Base-by-base conservation (phyloP, 2,113 vertebrate species). In the Myocastor coypus region DNA sequence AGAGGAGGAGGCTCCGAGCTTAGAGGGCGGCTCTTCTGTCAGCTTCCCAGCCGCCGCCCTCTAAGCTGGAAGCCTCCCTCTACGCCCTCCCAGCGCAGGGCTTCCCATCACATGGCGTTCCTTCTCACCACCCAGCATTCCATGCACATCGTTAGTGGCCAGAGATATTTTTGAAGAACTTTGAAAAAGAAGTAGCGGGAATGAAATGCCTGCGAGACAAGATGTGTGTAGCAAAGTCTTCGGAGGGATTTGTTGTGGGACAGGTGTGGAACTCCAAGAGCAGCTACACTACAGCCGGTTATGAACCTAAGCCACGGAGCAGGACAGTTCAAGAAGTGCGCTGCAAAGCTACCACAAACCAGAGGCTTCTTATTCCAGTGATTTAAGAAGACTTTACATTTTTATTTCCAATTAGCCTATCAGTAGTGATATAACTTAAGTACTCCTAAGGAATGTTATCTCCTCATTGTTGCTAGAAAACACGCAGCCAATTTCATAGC, bases 351-450 rank as follows among this genome's bases (percentile, higher is more conserved):
- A 30, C 19, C 55, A 34, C 89, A 50, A 97, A 89, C 89, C 93
- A 55, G 50, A 95, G 88, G 81, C 95, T 95, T 77, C 98, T 98
- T 97, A 96, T 98, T 97, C 96, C 97, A 95, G 94, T 96, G 92
- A 97, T 97, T 97, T 42, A 24, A 89, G 95, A 97, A 98, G 98
- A 96, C 97, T 98, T 98, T 98, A 97, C 97, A 97, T 98, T 98
- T 98, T 99, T 98, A 97, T 99, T 98, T 99, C 98, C 98, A 98
- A 99, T 99, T 99, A 99, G 98, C 98, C 98, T 98, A 98, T 99
- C 98, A 98, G 93, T 98, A 98, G 98, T 98, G 96, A 98, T 99
- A 97, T 98, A 98, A 96, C 97, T 98, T 98, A 98, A 99, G 98
- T 97, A 97, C 97, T 98, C 96, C 92, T 96, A 95, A 97, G 96